Evolutionary conservation across 2,888 invertebrate genomes (phyloP), one percentile per base, ranked within the genome.

Genomic region (Petrophora chlorosata): DNA sequence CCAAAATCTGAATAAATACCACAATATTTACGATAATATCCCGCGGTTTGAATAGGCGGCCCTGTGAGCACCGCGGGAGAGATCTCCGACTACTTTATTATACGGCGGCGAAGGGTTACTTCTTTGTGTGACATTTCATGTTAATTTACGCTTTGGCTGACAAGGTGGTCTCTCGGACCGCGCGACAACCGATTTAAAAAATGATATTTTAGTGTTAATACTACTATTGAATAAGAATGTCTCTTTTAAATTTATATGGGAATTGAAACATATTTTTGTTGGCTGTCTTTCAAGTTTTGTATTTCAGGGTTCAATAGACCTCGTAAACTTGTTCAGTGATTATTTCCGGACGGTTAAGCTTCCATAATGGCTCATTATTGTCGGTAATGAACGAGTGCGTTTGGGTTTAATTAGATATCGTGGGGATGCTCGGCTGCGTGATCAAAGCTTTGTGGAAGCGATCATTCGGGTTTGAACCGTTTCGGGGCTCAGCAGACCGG

Each of bases 1-100:
- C 77, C 77, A 76, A 86, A 86, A 84, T 84, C 76, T 85, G 84
- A 84, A 87, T 88, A 88, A 88, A 88, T 80, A 88, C 84, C 84
- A 88, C 78, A 88, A 90, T 89, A 89, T 90, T 90, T 88, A 90
- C 86, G 88, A 82, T 85, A 85, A 85, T 85, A 86, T 82, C 83
- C 81, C 73, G 72, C 61, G 70, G 76, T 76, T 79, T 85, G 80
- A 81, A 87, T 81, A 78, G 84, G 74, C 78, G 75, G 79, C 76
- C 65, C 71, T 59, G 73, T 69, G 67, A 65, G 64, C 80, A 65
- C 81, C 71, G 79, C 85, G 85, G 85, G 88, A 76, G 78, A 77
- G 67, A 51, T 53, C 64, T 61, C 65, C 59, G 63, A 59, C 65
- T 66, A 70, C 75, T 82, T 82, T 85, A 85, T 85, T 80, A 78